Base-by-base conservation (phyloP, 2,113 vertebrate genomes). In the Centropus bengalensis region DNA sequence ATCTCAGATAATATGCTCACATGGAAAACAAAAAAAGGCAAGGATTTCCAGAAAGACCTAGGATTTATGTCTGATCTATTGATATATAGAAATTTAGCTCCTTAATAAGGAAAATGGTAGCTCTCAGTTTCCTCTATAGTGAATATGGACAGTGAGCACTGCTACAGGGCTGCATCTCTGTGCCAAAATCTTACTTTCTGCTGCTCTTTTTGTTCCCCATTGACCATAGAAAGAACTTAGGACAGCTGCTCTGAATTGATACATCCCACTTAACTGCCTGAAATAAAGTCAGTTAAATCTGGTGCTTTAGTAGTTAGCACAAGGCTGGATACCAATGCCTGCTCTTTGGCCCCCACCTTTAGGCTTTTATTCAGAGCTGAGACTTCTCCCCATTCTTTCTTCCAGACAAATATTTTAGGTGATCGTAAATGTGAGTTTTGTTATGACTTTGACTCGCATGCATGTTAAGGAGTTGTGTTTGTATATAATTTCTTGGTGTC, bases 151-250 rank as follows among this genome's bases (percentile, higher is more conserved):
- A 88, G 4, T 2, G 16, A 70, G 4, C 4, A 9, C 36, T 90
- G 59, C n/a, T 40, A 12, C 5, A 52, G 27, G 9, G 12, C 28
- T 85, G 26, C 9, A 22, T 26, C 23, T 58, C 49, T 64, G 32
- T 30, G 12, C 5, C 52, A 40, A 85, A 68, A 69, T 14, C 33
- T 81, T 4, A 6, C 4, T 5, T 27, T 52, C 55, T 76, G 14
- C n/a, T 76, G 2, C 1, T 3, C 6, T 23, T 2, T 20, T 67
- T 84, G 79, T 16, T 2, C 3, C 40, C 16, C 42, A 0, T 8
- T 88, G 64, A 51, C 32, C 4, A 6, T 1, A 20, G 52, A 45
- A 74, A 42, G 4, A 8, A 7, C 2, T 9, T 58, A 24, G 22
- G 33, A 45, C 13, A 81, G 4, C 5, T 81, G 22, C 18, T 84